These are phyloP conservation scores for Lasioglossum calceatum DNA, from an alignment of 2,888 invertebrate species.

Conservation along the genomic window DNA sequence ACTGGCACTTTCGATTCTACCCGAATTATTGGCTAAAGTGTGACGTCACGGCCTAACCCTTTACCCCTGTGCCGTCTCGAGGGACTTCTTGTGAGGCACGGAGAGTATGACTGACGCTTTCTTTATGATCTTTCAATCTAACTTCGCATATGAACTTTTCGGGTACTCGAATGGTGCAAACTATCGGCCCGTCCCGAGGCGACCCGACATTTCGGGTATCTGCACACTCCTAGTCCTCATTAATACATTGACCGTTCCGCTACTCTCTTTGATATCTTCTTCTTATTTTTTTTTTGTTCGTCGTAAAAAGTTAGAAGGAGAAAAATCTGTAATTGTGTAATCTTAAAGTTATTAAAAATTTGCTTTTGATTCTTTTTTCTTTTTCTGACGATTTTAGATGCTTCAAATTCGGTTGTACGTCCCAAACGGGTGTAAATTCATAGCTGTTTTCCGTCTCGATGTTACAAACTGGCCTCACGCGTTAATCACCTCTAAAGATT, in stretches of 20 bases:
- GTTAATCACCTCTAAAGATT: constrained; percentile 29
- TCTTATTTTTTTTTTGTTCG: neutral
- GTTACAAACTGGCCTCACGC: constrained; percentile 57
- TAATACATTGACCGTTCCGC: constrained; percentile 23
- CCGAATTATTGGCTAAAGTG: no score
- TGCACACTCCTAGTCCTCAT: neutral
- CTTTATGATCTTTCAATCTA: neutral
- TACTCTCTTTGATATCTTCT: constrained; percentile 23
- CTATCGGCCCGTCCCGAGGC: neutral
- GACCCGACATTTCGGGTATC: neutral
- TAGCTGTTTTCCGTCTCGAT: constrained; percentile 24
- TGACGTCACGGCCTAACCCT: no score
- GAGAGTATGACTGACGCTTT: neutral
- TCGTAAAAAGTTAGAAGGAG: constrained; percentile 49
- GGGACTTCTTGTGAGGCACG: no score
- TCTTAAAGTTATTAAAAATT: constrained; percentile 46
- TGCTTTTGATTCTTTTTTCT: constrained; percentile 47
- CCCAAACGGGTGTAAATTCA: constrained; percentile 27
- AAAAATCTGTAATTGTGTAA: constrained; percentile 28
- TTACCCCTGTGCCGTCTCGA: no score
- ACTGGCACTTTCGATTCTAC: no score
- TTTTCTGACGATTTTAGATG: constrained; percentile 22
- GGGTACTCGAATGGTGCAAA: neutral
- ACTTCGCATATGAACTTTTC: neutral
- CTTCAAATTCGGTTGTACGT: constrained; percentile 29